phyloP scores from a whole-genome alignment of 2,113 vertebrate species.

The Sebastes fasciatus region DNA sequence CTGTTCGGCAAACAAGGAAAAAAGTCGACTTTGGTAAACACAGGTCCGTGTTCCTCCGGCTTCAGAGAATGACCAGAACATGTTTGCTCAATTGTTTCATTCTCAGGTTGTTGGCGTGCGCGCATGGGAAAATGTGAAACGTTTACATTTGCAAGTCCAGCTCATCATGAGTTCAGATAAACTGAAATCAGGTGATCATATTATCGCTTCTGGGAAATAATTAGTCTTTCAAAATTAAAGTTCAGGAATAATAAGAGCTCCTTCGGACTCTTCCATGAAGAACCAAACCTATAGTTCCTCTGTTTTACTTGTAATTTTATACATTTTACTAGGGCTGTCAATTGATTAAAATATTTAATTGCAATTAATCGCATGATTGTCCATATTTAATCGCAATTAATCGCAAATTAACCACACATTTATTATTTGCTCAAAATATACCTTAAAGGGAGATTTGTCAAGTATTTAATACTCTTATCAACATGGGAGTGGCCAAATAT shows the following conservation, averaged over 20 bases:
- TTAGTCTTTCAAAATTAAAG: neutral
- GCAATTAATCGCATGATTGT: no score
- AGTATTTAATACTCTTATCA: no score
- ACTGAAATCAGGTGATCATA: constrained; percentile 38
- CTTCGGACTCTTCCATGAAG: neutral
- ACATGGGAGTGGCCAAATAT: no score
- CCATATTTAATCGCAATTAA: no score
- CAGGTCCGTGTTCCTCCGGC: constrained; percentile 6
- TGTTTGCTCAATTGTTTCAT: constrained; percentile 48
- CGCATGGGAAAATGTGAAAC: constrained; percentile 36
- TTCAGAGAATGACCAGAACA: constrained; percentile 52
- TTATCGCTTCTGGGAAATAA: constrained; percentile 13
- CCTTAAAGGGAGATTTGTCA: no score
- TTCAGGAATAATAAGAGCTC: neutral
- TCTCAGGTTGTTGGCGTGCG: constrained; percentile 39
- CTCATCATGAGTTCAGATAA: constrained; percentile 9
- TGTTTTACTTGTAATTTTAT: neutral
- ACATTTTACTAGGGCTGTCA: no score
- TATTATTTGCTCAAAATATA: no score
- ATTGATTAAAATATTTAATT: no score
- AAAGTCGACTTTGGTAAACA: constrained; percentile 34
- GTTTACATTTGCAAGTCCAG: constrained; percentile 49
- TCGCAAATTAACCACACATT: no score
- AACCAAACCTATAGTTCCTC: neutral
- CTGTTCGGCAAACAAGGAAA: constrained; percentile 24